A percentile compares a stretch with the other conserved stretches of the same genome.
These are phyloP conservation scores for Dermatemys mawii DNA, from an alignment of 2,113 vertebrate genomes.

Conservation along the genomic window DNA sequence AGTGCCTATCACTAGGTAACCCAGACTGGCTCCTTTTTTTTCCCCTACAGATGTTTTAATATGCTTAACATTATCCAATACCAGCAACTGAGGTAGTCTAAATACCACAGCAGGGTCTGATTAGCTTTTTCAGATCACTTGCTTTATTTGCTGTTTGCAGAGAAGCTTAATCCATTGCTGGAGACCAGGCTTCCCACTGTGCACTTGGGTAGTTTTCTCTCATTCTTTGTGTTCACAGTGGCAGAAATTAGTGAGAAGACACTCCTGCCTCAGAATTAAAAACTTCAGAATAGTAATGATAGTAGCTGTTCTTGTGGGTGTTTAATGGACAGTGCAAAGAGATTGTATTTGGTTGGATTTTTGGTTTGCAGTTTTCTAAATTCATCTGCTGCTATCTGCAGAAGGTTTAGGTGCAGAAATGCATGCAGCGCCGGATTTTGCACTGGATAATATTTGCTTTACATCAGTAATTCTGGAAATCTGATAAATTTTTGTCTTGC, in stretches of 20 bases:
- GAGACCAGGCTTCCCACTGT: conserved; percentile 77
- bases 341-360: not conserved
- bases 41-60: conserved; percentile 81
- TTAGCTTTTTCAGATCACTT: conserved; percentile 85
- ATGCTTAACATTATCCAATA: conserved; percentile 80
- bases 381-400: not conserved
- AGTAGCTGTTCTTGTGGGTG: conserved; percentile 35
- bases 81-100: conserved; percentile 73
- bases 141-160: conserved; percentile 81
- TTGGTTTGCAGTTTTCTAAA: not conserved
- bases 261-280: conserved; percentile 55
- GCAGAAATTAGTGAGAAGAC: conserved; percentile 74
- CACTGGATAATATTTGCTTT: not conserved
- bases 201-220: conserved; percentile 73
- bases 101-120: conserved; percentile 85
- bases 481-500: not conserved
- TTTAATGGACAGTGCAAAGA: not conserved
- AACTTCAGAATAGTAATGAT: conserved; percentile 52
- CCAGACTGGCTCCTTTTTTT: conserved; percentile 56
- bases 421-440: not conserved
- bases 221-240: conserved; percentile 71
- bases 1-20: conserved; percentile 31
- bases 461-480: not conserved
- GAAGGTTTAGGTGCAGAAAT: not conserved
- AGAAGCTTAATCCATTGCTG: conserved; percentile 82